These are phyloP conservation scores for Athrips mouffetella DNA, from an alignment of 2,888 invertebrate genomes.

Conservation along the genomic window DNA sequence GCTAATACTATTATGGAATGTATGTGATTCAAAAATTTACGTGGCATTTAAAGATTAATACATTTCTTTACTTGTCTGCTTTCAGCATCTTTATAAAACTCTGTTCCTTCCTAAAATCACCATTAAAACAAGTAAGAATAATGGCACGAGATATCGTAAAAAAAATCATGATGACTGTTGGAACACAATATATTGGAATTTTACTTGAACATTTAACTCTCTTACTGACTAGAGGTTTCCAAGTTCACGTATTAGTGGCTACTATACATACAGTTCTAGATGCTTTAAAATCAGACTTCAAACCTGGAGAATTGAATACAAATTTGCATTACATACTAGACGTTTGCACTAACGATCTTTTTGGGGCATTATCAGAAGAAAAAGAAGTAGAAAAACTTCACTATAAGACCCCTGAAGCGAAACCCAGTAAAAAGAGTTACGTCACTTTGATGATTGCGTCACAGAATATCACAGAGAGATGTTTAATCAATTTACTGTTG, in stretches of 20 bases:
- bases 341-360: conserved; percentile 92
- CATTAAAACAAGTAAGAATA: conserved; percentile 90
- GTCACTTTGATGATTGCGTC: conserved; percentile 90
- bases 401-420: conserved; percentile 89
- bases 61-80: conserved; percentile 28
- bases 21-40: too few species aligned
- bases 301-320: conserved; percentile 87
- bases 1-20: too few species aligned
- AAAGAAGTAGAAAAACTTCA: conserved; percentile 93
- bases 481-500: conserved; percentile 85
- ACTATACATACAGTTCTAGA: conserved; percentile 91
- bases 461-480: conserved; percentile 86
- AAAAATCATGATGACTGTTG: conserved; percentile 91
- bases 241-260: conserved; percentile 94
- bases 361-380: conserved; percentile 92
- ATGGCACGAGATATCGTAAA: conserved; percentile 93
- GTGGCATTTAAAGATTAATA: neutral
- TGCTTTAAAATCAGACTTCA: conserved; percentile 83
- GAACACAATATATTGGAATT: conserved; percentile 87
- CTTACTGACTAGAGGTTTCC: conserved; percentile 91
- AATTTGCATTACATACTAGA: conserved; percentile 87
- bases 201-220: conserved; percentile 89
- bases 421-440: conserved; percentile 89
- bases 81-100: conserved; percentile 90
- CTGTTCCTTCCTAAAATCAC: conserved; percentile 93